phyloP scores from a whole-genome alignment of 2,888 invertebrate genomes.

The Zootermopsis nevadensis region DNA sequence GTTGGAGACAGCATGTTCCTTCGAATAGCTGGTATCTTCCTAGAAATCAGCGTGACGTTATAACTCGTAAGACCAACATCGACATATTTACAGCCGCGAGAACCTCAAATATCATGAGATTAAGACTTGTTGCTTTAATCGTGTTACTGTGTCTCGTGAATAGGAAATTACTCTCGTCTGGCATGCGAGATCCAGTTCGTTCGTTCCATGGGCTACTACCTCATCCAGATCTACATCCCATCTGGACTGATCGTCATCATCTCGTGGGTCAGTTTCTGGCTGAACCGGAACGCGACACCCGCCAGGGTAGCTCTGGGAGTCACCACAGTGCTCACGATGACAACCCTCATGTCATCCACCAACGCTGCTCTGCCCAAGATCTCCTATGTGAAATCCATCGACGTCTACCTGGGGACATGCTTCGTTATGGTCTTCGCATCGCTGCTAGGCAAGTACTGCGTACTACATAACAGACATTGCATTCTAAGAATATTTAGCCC shows the following conservation, averaged over 20 bases:
- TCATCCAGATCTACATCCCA: slow-evolving; percentile 98
- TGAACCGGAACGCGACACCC: slow-evolving; percentile 94
- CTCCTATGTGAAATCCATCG: slow-evolving; percentile 97
- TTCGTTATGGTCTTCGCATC: slow-evolving; percentile 99
- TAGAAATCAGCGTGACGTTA: no score
- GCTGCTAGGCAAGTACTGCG: slow-evolving; percentile 83
- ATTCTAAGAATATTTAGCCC: no score
- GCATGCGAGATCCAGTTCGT: slow-evolving; percentile 97
- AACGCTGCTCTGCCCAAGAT: slow-evolving; percentile 98
- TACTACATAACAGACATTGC: not conserved
- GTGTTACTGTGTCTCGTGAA: not conserved
- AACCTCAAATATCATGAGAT: not conserved
- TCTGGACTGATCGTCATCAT: slow-evolving; percentile 97
- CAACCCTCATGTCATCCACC: slow-evolving; percentile 96
- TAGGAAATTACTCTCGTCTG: slow-evolving; percentile 97
- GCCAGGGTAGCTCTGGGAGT: slow-evolving; percentile 94
- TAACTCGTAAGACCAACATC: not conserved
- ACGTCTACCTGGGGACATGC: slow-evolving; percentile 96
- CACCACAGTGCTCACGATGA: slow-evolving; percentile 97
- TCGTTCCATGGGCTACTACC: slow-evolving; percentile 97
- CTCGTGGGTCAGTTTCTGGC: slow-evolving; percentile 97
- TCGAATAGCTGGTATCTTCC: no score
- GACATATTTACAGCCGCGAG: no score
- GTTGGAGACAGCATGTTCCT: no score
- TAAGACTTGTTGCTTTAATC: not conserved